phyloP scores from a whole-genome alignment of 2,113 vertebrate genomes.

The Syrmaticus mikado region DNA sequence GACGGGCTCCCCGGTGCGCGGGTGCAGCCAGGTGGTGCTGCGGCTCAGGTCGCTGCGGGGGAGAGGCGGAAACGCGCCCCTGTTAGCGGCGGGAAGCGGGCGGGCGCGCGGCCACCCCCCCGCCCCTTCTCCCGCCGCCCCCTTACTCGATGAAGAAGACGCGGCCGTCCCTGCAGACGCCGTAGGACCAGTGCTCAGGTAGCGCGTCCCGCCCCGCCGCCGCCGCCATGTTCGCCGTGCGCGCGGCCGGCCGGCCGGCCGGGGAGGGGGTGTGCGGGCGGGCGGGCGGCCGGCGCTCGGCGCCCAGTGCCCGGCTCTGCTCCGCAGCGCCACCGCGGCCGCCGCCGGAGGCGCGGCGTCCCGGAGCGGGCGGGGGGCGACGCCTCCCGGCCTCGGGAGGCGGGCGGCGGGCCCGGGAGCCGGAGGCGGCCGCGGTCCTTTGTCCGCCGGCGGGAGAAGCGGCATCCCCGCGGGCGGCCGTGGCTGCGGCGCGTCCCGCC shows the following conservation, averaged over 20 bases:
- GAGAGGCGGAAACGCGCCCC: slow-evolving; percentile 76
- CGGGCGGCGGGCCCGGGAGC: too few relatives aligned
- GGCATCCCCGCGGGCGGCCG: too few relatives aligned
- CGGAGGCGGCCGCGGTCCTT: too few relatives aligned
- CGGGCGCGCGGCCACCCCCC: not conserved
- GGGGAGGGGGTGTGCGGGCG: not conserved
- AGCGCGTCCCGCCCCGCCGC: slow-evolving; percentile 90
- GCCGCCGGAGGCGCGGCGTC: too few relatives aligned
- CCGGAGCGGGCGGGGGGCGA: too few relatives aligned
- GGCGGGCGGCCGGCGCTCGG: not conserved
- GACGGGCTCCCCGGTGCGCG: slow-evolving; percentile 93
- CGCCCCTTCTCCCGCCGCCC: not conserved
- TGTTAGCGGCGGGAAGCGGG: slow-evolving; percentile 59
- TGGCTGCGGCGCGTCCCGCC: too few relatives aligned
- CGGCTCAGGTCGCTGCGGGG: slow-evolving; percentile 88
- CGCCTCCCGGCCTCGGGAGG: too few relatives aligned
- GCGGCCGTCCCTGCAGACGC: slow-evolving; percentile 91
- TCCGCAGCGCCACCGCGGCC: too few relatives aligned
- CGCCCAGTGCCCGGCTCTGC: not conserved
- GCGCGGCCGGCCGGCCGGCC: slow-evolving; percentile 26
- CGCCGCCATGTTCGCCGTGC: slow-evolving; percentile 89
- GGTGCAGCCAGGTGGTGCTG: slow-evolving; percentile 93
- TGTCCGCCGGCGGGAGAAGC: too few relatives aligned
- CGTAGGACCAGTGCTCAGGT: slow-evolving; percentile 94
- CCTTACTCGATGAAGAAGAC: slow-evolving; percentile 96